Percentiles rank a stretch among this genome's conserved stretches.
Conservation (phyloP, 2,888 invertebrate genomes). For the Geotrupes spiniger region DNA sequence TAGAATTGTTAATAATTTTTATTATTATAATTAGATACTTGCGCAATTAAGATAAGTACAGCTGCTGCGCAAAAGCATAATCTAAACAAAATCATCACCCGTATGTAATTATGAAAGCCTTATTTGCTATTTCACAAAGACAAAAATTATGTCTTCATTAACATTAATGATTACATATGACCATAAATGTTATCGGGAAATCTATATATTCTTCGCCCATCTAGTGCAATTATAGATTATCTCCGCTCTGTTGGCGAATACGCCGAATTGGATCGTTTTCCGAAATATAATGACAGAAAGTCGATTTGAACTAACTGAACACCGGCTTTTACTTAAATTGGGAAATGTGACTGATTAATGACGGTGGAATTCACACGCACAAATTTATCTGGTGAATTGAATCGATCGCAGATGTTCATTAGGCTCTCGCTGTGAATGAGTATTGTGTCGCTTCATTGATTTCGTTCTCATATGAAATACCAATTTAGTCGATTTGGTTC, state of each 20-base stretch:
- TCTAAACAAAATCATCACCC: too few relatives aligned
- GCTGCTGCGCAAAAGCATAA: too few relatives aligned
- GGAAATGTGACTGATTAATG: conserved; percentile 24
- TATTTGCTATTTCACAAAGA: conserved; percentile 5
- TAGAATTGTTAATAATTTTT: too few relatives aligned
- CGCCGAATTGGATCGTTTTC: conserved; percentile 2
- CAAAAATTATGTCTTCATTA: conserved; percentile 8
- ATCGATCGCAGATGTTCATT: conserved; percentile 19
- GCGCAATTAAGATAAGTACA: too few relatives aligned
- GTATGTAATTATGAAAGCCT: neutral
- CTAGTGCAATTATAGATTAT: conserved; percentile 14
- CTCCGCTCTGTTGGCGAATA: conserved; percentile 9
- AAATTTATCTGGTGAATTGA: conserved; percentile 21
- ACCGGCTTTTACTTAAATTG: conserved; percentile 22
- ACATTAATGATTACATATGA: neutral
- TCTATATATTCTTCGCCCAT: neutral
- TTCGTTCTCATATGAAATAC: neutral
- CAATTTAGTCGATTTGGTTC: too few relatives aligned
- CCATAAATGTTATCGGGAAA: conserved; percentile 18
- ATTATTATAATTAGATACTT: too few relatives aligned
- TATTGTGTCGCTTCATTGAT: conserved; percentile 15
- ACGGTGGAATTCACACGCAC: conserved; percentile 20
- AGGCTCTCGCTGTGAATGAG: conserved; percentile 13
- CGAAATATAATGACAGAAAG: conserved; percentile 21
- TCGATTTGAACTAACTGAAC: conserved; percentile 21